phyloP scores from a whole-genome alignment of 1,140 invertebrate genomes.

The Penaeus chinensis region DNA sequence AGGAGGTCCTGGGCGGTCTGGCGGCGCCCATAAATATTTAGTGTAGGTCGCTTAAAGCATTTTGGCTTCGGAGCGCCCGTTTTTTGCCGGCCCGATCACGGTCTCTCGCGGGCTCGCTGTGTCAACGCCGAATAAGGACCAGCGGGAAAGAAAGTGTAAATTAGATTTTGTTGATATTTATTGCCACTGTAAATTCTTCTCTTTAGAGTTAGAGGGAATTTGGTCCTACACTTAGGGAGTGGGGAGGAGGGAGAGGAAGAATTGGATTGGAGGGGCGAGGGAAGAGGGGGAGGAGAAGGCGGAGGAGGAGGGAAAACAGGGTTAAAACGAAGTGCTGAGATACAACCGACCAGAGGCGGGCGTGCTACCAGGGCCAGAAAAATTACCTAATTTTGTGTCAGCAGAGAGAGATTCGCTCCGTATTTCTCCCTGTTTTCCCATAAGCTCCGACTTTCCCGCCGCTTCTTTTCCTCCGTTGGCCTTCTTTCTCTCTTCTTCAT shows the following conservation, averaged over 20 bases:
- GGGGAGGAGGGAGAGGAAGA: too few species aligned
- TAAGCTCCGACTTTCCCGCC: too few species aligned
- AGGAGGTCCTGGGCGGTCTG: too few species aligned
- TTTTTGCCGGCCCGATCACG: not conserved
- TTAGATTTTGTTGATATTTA: conserved; percentile 20
- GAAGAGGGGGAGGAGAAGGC: too few species aligned
- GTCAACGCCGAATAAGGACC: not conserved
- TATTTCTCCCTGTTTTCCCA: not conserved
- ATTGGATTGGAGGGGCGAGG: too few species aligned
- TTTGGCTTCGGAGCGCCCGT: too few species aligned
- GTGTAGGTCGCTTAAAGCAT: too few species aligned
- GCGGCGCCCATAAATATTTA: too few species aligned
- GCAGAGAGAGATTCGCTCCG: not conserved
- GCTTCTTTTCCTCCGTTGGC: too few species aligned
- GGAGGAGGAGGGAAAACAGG: too few species aligned
- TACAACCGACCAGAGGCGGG: not conserved
- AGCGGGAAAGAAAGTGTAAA: not conserved
- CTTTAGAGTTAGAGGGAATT: conserved; percentile 11
- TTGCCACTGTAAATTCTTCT: conserved; percentile 6
- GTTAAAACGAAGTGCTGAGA: too few species aligned
- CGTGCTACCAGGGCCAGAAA: not conserved
- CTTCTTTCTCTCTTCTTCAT: too few species aligned
- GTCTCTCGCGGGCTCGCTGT: not conserved
- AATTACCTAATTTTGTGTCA: conserved; percentile 3
- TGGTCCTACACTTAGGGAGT: not conserved